These are phyloP conservation scores for Bibio marci DNA, from an alignment of 2,888 invertebrate genomes.

Conservation along the genomic window DNA sequence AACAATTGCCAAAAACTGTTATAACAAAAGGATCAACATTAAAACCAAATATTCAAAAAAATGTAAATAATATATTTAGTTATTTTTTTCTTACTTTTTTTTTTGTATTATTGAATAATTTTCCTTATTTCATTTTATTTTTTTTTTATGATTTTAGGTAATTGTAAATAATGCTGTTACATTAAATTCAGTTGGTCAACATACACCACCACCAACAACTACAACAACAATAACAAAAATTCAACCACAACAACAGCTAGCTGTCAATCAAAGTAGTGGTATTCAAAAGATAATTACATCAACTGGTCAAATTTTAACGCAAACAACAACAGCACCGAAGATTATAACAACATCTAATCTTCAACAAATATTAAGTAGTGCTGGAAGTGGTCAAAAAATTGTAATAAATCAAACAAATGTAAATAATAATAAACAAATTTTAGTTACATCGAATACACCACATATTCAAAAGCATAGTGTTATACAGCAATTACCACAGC, in stretches of 20 bases:
- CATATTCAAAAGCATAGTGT: not conserved
- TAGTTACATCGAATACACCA: constrained; percentile 16
- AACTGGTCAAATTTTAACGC: constrained; percentile 3
- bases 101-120: not conserved
- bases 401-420: constrained; percentile 15
- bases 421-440: constrained; percentile 24
- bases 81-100: not conserved
- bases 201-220: no score
- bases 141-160: not conserved
- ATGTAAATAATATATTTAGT: constrained; percentile 13
- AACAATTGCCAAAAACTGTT: constrained; percentile 9
- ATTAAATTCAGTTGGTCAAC: no score
- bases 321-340: constrained; percentile 6
- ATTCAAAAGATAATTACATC: constrained; percentile 7
- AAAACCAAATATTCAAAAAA: constrained; percentile 11
- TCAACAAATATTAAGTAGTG: constrained; percentile 23
- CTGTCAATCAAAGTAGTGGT: not conserved
- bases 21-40: constrained; percentile 3
- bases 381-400: constrained; percentile 26
- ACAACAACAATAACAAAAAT: not conserved
- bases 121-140: not conserved
- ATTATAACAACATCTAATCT: constrained; percentile 15
- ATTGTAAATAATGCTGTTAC: not conserved
- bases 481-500: not conserved
- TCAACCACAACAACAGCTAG: constrained; percentile 1